Evolutionary conservation across 2,888 invertebrate genomes (phyloP).

Genomic region (Eupithecia centaureata): DNA sequence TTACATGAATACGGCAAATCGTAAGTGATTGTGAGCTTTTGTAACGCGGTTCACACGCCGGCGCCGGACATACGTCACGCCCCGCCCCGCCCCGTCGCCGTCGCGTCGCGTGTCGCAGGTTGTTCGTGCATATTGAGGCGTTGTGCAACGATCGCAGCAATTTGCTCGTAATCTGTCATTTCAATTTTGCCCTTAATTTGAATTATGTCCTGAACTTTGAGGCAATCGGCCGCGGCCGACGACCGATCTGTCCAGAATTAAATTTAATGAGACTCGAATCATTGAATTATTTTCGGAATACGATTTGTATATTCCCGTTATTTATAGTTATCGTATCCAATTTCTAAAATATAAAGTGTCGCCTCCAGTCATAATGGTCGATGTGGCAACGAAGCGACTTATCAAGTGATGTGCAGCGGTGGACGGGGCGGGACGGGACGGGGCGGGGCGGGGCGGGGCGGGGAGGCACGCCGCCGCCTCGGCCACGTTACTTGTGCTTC

Average conservation of each 20-base stretch:
- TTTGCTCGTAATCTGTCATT: slow-evolving; percentile 38
- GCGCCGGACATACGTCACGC: slow-evolving; percentile 22
- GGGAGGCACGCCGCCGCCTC: not conserved
- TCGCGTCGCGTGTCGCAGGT: slow-evolving; percentile 20
- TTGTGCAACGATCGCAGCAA: slow-evolving; percentile 37
- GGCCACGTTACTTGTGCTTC: not conserved
- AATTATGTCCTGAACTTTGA: slow-evolving; percentile 30
- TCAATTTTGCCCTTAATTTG: slow-evolving; percentile 34
- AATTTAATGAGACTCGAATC: slow-evolving; percentile 30
- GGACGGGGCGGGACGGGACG: not conserved
- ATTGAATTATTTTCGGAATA: slow-evolving; percentile 22
- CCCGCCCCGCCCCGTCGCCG: slow-evolving; percentile 19
- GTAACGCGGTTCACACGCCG: slow-evolving; percentile 52
- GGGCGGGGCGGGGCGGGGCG: not conserved
- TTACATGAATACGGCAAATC: slow-evolving; percentile 57
- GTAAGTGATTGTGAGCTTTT: slow-evolving; percentile 51
- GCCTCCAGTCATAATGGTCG: slow-evolving; percentile 30
- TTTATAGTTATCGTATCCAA: slow-evolving; percentile 34
- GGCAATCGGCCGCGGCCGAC: slow-evolving; percentile 27
- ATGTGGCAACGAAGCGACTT: slow-evolving; percentile 30
- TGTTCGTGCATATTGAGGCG: slow-evolving; percentile 19
- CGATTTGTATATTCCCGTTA: slow-evolving; percentile 27
- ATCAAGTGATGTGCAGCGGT: slow-evolving; percentile 27
- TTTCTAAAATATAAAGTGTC: slow-evolving; percentile 34
- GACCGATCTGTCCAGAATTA: slow-evolving; percentile 27